A percentile compares a stretch with the other conserved stretches of the same genome.
phyloP scores from a whole-genome alignment of 2,113 vertebrate genomes.

The Hydrolagus affinis region DNA sequence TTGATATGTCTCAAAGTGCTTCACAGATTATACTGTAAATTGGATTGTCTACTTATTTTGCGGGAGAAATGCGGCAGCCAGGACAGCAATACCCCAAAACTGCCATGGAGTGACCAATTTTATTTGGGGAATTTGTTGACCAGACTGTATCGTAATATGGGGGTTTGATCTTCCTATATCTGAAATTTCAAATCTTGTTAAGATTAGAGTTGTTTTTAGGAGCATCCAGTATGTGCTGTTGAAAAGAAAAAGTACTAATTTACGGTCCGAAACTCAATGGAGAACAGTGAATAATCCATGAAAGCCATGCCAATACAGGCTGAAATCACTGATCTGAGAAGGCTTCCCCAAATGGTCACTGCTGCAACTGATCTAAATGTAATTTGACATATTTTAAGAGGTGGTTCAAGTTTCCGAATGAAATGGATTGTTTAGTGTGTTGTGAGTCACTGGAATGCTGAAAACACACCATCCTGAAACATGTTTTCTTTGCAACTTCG shows the following conservation, averaged over 20 bases:
- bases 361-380: constrained; percentile 24
- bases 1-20: too few species aligned
- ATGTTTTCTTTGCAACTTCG: neutral
- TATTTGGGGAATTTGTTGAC: too few species aligned
- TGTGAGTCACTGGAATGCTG: neutral
- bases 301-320: neutral
- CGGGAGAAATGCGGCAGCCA: too few species aligned
- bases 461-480: neutral
- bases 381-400: neutral
- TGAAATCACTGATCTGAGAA: neutral
- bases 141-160: too few species aligned
- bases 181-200: neutral
- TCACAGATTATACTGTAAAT: too few species aligned
- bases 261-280: neutral
- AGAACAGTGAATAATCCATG: neutral
- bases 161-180: neutral
- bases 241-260: neutral
- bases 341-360: neutral
- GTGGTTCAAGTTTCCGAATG: constrained; percentile 15
- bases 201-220: neutral
- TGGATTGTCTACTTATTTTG: too few species aligned
- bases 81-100: too few species aligned
- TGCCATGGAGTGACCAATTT: too few species aligned
- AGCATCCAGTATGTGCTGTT: neutral
- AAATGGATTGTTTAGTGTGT: neutral